These are phyloP conservation scores for Chionis minor DNA, from an alignment of 2,113 vertebrate species.

Conservation along the genomic window DNA sequence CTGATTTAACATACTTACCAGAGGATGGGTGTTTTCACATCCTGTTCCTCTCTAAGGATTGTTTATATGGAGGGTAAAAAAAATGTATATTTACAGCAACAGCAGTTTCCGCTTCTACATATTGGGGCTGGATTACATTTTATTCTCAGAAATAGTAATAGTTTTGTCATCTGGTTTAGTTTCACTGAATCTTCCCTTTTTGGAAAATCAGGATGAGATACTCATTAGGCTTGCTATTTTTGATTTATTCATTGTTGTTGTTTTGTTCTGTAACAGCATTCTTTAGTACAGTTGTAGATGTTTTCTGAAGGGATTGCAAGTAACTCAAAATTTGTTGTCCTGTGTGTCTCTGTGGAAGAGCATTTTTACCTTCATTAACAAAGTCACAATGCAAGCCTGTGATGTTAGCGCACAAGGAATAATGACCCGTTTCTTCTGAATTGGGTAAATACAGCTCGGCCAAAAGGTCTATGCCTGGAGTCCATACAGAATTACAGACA, in stretches of 20 bases:
- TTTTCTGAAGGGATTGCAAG: background rate
- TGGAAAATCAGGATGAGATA: slow-evolving; percentile 13
- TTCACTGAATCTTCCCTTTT: slow-evolving; percentile 14
- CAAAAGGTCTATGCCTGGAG: background rate
- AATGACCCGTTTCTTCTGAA: background rate
- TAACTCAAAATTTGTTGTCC: background rate
- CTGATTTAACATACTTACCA: background rate
- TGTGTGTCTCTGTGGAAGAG: background rate
- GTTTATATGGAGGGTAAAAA: background rate
- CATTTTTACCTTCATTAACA: background rate
- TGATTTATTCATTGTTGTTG: background rate
- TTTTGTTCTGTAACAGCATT: background rate
- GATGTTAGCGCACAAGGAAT: background rate
- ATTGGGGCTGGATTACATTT: background rate
- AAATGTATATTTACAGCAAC: background rate
- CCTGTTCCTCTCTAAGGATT: background rate
- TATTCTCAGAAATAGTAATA: slow-evolving; percentile 27
- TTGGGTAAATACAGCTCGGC: background rate
- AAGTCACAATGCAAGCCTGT: background rate
- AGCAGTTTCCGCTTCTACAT: background rate
- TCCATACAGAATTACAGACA: background rate
- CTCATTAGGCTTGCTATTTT: background rate
- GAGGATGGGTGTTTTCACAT: slow-evolving; percentile 12
- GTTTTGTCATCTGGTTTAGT: slow-evolving; percentile 13
- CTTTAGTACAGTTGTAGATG: background rate